Conservation (phyloP, 2,113 vertebrate genomes). For the Callipepla squamata region DNA sequence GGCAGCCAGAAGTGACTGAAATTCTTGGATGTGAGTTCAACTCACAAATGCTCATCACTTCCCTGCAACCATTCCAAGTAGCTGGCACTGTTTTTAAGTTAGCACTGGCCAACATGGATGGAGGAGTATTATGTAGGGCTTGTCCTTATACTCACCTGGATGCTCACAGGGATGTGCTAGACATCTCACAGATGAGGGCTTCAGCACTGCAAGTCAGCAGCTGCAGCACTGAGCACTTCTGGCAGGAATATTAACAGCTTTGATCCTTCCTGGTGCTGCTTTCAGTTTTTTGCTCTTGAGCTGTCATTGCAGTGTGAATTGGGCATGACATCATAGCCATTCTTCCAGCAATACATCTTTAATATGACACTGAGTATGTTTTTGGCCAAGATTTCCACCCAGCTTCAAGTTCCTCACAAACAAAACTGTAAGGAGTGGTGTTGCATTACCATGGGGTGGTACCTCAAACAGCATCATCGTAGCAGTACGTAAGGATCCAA, state of each 20-base stretch:
- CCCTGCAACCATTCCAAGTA: neutral
- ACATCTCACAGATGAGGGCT: constrained; percentile 31
- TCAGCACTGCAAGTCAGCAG: constrained; percentile 2
- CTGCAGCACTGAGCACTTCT: neutral
- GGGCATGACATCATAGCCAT: neutral
- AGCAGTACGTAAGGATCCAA: neutral
- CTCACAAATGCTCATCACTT: neutral
- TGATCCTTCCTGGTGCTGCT: constrained; percentile 4
- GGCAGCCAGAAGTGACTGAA: neutral
- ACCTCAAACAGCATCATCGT: neutral
- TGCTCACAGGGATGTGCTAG: constrained; percentile 8
- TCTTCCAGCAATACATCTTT: neutral
- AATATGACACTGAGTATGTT: neutral
- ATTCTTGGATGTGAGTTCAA: neutral
- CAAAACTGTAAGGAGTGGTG: neutral
- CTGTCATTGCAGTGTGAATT: neutral
- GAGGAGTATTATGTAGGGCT: rapidly evolving
- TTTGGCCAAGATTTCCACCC: neutral
- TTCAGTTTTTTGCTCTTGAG: constrained; percentile 18
- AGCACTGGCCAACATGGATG: neutral
- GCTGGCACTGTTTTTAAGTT: neutral
- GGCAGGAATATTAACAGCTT: constrained; percentile 39
- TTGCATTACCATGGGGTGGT: neutral
- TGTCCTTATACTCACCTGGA: constrained; percentile 1
- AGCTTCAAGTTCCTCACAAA: neutral